Percentiles rank a stretch among this genome's conserved stretches.
These are phyloP conservation scores for Drosophila athabasca DNA, from an alignment of 1,140 invertebrate species.

Conservation along the genomic window DNA sequence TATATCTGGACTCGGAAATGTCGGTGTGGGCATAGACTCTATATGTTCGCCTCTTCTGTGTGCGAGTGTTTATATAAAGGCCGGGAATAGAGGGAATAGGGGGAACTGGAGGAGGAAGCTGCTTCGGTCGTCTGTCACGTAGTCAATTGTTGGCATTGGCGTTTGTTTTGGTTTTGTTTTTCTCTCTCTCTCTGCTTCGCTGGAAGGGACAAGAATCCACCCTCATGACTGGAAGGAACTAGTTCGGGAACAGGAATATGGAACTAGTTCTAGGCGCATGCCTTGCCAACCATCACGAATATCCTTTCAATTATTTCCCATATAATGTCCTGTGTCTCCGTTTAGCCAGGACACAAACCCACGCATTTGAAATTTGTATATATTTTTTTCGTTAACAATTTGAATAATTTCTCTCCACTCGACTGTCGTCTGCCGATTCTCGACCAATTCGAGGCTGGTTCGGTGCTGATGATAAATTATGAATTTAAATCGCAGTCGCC, in stretches of 20 bases:
- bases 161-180: constrained; percentile 65
- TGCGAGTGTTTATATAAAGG: constrained; percentile 34
- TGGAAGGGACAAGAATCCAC: constrained; percentile 38
- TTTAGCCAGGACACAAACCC: constrained; percentile 9
- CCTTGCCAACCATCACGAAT: constrained; percentile 44
- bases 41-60: constrained; percentile 2
- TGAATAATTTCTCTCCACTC: constrained; percentile 11
- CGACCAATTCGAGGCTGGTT: constrained; percentile 25
- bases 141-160: constrained; percentile 65
- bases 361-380: not conserved
- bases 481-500: constrained; percentile 14
- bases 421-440: too few relatives aligned
- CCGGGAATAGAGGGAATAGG: constrained; percentile 4
- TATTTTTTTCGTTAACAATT: constrained; percentile 14
- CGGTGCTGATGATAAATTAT: constrained; percentile 34
- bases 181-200: constrained; percentile 42
- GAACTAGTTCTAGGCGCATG: constrained; percentile 26
- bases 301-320: not conserved
- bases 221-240: constrained; percentile 36
- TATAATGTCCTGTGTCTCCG: not conserved
- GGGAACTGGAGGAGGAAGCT: constrained; percentile 28
- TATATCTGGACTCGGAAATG: constrained; percentile 44
- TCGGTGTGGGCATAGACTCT: constrained; percentile 24
- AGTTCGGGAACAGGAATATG: constrained; percentile 16
- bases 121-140: constrained; percentile 52